Evolutionary conservation across 2,797 vertebrate species (phyloP), one percentile per base, ranked within the genome.

Genomic region (Lepus oiostolus): DNA sequence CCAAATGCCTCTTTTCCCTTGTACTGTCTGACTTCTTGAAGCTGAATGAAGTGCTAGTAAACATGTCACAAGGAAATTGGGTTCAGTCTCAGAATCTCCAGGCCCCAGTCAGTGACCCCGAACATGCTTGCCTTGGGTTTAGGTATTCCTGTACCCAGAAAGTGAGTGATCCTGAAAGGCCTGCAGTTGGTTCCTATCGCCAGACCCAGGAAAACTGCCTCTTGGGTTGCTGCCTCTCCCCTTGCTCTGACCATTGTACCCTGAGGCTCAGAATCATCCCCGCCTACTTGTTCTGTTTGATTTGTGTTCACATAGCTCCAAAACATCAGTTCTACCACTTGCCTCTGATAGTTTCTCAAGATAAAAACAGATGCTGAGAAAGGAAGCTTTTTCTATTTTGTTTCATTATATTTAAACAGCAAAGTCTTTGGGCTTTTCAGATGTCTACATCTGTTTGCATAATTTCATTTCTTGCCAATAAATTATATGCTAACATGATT

Each of bases 401-500:
- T 86, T 60, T 76, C 77, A 79, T 94, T 71, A 63, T n/a, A 81
- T 68, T 94, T 83, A 90, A 84, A 92, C 52, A 76, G n/a, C 28
- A 71, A 83, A 72, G 83, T 42, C 63, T 95, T 70, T 76, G 81
- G 88, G 21, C 42, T 47, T 71, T 74, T 84, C 87, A 82, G 79
- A 72, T 84, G 26, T 71, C 74, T 92, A 58, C 77, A 79, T 94
- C 91, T 94, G 90, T 93, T 94, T 70, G 30, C 68, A 42, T 93
- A 90, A 77, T 91, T 91, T 87, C 50, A 62, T 88, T 92, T 85
- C 84, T 72, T 96, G 95, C 90, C 96, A 90, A 93, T 77, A 76
- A 50, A 93, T 47, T 79, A 72, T 77, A 30, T 0, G 7, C 88
- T 83, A 35, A 84, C 52, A 52, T 74, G 72, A 38, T 86, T 95